Base-by-base conservation (phyloP, 1,140 invertebrate species). In the Aradophagus sp. region DNA sequence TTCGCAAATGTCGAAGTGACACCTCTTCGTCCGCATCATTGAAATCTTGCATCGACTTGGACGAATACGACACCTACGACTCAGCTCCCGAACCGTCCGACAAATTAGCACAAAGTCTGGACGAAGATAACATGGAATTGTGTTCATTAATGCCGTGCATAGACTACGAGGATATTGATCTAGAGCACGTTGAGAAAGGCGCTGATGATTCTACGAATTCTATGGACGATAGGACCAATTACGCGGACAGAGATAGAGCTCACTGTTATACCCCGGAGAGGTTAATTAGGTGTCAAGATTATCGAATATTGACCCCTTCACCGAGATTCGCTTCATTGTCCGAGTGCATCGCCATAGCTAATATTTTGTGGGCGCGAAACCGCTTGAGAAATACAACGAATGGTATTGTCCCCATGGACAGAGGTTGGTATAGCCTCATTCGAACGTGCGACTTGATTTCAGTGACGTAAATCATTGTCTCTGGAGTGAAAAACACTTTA, bases 251-350 rank as follows among this genome's bases (percentile, higher is more conserved):
- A 15, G 65, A 71, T 8, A 55, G 39, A 3, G 76, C 58, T 4
- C 39, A 77, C 12, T 80, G 76, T 44, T 83, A 84, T 41, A 84
- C 79, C 0, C 82, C 83, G 5, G 83, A 82, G 45, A 79, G 80
- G 29, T 48, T 84, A 44, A 74, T 84, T 16, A 77, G 75, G 42
- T 70, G 63, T 27, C 73, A 79, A 6, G 73, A 81, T 26, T 85
- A 81, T 34, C 70, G 76, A 29, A 84, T 84, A 65, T 58, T 81
- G 32, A 59, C 71, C 5, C 81, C 80, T 1, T 79, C 78, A 5
- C 72, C 80, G 4, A 76, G 68, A 13, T 74, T 58, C 34, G 61
- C 77, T 3, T 63, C 73, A 12, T 10, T 50, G 7, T 14, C 36
- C 15, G 56, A 58, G 5, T 56, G 35, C 11, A 52, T 61, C 1